Percentiles rank a stretch among this genome's conserved stretches.
Conservation (phyloP, 2,797 vertebrate genomes). For the Cyprinella venusta region DNA sequence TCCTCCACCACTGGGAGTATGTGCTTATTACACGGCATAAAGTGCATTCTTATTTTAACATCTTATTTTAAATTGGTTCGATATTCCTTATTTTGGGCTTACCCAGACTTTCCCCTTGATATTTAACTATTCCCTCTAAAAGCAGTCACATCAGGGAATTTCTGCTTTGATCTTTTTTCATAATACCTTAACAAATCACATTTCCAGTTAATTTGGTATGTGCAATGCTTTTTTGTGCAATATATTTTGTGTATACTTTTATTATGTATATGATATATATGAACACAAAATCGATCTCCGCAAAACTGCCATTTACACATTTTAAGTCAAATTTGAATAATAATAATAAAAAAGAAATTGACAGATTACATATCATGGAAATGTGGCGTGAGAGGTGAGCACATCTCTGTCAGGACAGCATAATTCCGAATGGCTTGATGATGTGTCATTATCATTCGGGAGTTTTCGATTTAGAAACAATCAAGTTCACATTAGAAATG, state of each 20-base stretch:
- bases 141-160: background rate
- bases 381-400: background rate
- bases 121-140: too few relatives aligned
- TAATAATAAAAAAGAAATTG: background rate
- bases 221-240: too few relatives aligned
- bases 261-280: background rate
- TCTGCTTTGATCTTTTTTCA: too few relatives aligned
- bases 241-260: background rate
- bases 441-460: background rate
- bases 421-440: background rate
- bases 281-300: background rate
- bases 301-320: background rate
- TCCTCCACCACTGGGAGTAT: too few relatives aligned
- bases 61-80: too few relatives aligned
- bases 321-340: background rate
- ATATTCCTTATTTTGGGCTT: too few relatives aligned
- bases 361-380: background rate
- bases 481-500: background rate
- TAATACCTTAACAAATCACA: too few relatives aligned
- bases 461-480: constrained; percentile 4
- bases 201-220: background rate
- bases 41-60: too few relatives aligned
- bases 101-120: too few relatives aligned
- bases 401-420: background rate
- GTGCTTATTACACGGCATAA: too few relatives aligned